Evolutionary conservation across 2,113 vertebrate genomes (phyloP), one percentile per base, ranked within the genome.

Genomic region (Oplegnathus fasciatus): DNA sequence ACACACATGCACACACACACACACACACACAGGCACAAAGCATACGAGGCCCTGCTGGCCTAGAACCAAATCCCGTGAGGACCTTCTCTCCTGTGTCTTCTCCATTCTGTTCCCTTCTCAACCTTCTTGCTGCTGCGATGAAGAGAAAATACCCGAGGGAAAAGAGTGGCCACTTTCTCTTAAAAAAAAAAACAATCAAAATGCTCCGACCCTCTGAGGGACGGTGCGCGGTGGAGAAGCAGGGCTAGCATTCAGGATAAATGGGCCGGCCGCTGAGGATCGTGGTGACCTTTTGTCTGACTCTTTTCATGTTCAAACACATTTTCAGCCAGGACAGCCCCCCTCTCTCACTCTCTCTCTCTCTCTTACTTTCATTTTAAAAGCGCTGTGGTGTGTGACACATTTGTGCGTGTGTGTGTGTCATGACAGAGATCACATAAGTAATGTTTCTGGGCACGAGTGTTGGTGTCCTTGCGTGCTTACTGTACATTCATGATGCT

Each of bases 231-330:
- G 58, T 75, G 75, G 58, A 78, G 75, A n/a, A 88, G 77, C 69
- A 57, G 75, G 64, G 57, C 75, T 46, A 78, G 57, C 58, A 71
- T 88, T 88, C 85, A 88, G 85, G 54, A 79, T 82, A 77, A 86
- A 79, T 77, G 57, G 82, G 61, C 80, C 46, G 55, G 65, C 75
- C 34, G 37, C 84, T 66, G 70, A 88, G 75, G 83, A 88, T 66
- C 70, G 71, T 77, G 65, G 50, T 88, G 85, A 92, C 87, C 90
- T 93, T 93, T 92, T 88, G 80, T 91, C 46, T 86, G 86, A 88
- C 86, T 90, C 82, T 91, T 89, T 94, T 92, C 75, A 89, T 89
- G 86, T 91, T 92, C 84, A 92, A 85, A 92, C 73, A 80, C 78
- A 80, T 86, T 86, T 86, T 66, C 65, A 83, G 71, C 44, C 80